These are phyloP conservation scores for Syrmaticus mikado DNA, from an alignment of 2,113 vertebrate genomes.

Conservation along the genomic window DNA sequence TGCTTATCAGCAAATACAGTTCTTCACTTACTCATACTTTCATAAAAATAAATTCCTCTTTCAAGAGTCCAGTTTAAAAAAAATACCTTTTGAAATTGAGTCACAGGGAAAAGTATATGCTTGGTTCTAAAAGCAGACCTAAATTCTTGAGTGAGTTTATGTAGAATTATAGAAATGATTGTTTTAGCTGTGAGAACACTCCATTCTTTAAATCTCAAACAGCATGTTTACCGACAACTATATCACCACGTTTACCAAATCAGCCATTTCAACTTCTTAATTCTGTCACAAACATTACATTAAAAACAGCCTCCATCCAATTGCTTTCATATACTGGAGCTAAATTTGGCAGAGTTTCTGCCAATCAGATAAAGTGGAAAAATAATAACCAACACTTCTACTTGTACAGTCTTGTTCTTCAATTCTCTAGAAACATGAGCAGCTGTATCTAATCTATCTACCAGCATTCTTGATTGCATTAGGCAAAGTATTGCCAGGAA, in stretches of 20 bases:
- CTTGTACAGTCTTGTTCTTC: neutral
- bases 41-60: neutral
- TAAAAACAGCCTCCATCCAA: neutral
- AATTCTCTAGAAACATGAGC: neutral
- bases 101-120: neutral
- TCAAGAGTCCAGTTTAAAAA: neutral
- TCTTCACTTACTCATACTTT: neutral
- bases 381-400: neutral
- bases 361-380: neutral
- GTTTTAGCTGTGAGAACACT: neutral
- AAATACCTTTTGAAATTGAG: neutral
- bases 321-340: neutral
- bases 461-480: neutral
- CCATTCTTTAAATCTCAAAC: neutral
- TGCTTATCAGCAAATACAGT: neutral
- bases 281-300: neutral
- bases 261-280: neutral
- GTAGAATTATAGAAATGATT: neutral
- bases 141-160: neutral
- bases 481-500: neutral
- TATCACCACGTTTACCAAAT: neutral
- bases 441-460: neutral
- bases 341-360: neutral
- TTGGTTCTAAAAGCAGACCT: neutral
- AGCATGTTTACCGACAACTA: neutral